Evolutionary conservation across 2,797 vertebrate genomes (phyloP), one percentile per base, ranked within the genome.

Genomic region (Zalophus californianus): DNA sequence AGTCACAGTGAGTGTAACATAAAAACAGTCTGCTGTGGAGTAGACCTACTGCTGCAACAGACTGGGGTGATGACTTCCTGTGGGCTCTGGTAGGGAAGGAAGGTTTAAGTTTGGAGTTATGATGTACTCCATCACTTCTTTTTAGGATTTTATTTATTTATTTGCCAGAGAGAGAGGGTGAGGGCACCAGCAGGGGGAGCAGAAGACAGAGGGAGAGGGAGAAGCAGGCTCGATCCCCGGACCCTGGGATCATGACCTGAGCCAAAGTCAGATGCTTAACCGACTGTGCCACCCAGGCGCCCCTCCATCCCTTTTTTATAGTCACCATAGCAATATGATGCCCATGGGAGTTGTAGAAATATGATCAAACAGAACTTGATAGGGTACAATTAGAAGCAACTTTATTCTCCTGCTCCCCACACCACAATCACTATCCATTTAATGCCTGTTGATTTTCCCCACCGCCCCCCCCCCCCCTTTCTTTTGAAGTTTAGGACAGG

Each of bases 401-500:
- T 56, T 35, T 50, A 20, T 82, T 56, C 9, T 92, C 15, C 38
- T 0, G 21, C 66, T 56, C 35, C 25, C 21, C 62, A 35, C 0
- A 4, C 12, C 32, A 82, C 35, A 38, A 54, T 83, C 13, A 3
- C 52, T 25, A 29, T 44, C 44, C 52, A 41, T 68, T 79, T 80
- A 38, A 79, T 25, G 32, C 56, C 77, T 56, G 54, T 73, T n/a
- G 41, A 38, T 56, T 75, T 73, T 2, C 23, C 48, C 72, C 50
- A 66, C 44, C 1, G 44, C 9, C 7, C 35, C 11, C 50, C 5
- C 48, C n/a, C n/a, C 54, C 54, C 18, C 54, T 7, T 5, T 70
- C 90, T 27, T 54, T n/a, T 78, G 54, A 93, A 87, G 84, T 85
- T 62, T 80, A 96, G 70, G 68, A 60, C 83, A 41, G 9, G 18